Evolutionary conservation across 1,140 invertebrate genomes (phyloP).

Genomic region (Lepidurus arcticus): DNA sequence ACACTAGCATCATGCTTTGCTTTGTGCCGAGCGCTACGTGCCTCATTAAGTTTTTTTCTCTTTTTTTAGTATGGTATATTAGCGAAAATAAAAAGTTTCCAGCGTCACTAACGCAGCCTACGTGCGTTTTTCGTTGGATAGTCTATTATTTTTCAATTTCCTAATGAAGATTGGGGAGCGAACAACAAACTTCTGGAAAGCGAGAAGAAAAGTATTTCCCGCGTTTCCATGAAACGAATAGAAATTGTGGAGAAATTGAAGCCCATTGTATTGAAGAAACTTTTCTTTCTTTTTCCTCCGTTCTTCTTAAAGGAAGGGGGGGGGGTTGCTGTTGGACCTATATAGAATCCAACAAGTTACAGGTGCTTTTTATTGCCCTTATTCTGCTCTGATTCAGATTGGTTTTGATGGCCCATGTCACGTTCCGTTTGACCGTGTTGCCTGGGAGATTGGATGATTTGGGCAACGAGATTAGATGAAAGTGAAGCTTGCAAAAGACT

Average conservation of each 20-base stretch:
- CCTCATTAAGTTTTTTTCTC: no score
- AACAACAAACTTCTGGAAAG: no score
- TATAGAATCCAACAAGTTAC: background rate
- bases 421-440: slow-evolving; percentile 1
- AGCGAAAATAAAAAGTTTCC: no score
- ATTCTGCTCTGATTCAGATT: background rate
- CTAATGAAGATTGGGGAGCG: no score
- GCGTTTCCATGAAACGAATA: no score
- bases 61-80: no score
- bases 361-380: background rate
- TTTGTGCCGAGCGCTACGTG: no score
- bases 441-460: background rate
- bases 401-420: slow-evolving; percentile 14
- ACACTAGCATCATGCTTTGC: background rate
- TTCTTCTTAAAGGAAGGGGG: background rate
- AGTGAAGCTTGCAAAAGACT: background rate
- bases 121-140: no score
- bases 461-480: slow-evolving; percentile 1
- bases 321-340: background rate
- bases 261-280: background rate
- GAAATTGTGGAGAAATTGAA: no score
- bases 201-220: no score
- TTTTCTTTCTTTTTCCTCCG: background rate
- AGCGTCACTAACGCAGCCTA: no score
- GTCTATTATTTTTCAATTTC: no score